Conservation (phyloP, 1,140 invertebrate genomes). For the Aethina tumida region DNA sequence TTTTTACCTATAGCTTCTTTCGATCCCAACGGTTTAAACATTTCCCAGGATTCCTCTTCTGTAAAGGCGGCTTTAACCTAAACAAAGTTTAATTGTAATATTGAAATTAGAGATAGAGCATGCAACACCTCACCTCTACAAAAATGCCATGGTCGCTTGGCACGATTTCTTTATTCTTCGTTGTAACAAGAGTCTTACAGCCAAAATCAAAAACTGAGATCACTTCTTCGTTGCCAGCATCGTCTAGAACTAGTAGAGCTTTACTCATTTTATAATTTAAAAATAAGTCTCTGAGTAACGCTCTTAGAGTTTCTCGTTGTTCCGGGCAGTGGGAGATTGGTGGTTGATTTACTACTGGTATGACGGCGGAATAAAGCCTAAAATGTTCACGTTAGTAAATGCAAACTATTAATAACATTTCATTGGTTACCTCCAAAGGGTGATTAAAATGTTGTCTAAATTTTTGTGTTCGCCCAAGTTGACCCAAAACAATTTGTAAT, state of each 20-base stretch:
- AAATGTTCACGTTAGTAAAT: conserved; percentile 1
- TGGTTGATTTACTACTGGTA: conserved; percentile 1
- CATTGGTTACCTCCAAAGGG: conserved; percentile 14
- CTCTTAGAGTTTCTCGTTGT: conserved; percentile 11
- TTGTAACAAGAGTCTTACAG: conserved; percentile 15
- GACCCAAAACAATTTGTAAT: conserved; percentile 17
- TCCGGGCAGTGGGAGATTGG: conserved; percentile 9
- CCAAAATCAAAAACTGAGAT: conserved; percentile 14
- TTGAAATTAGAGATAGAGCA: conserved; percentile 4
- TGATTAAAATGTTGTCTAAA: conserved; percentile 7
- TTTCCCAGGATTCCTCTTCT: conserved; percentile 12
- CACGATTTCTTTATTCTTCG: conserved; percentile 17
- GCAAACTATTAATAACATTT: not conserved
- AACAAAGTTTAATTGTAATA: conserved; percentile 2
- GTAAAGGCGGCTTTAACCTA: conserved; percentile 16
- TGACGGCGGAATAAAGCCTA: conserved; percentile 7
- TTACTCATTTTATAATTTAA: conserved; percentile 12
- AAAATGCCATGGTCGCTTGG: not conserved
- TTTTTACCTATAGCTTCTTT: conserved; percentile 9
- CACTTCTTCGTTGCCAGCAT: conserved; percentile 12
- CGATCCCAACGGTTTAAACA: conserved; percentile 14
- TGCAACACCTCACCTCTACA: conserved; percentile 8
- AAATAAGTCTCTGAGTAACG: conserved; percentile 12
- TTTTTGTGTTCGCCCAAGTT: conserved; percentile 16
- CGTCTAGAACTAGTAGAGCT: conserved; percentile 15